Evolutionary conservation across 30 jellyfish, hydroid and myxozoan genomes (phyloP).

Genomic region (Morbakka virulenta): DNA sequence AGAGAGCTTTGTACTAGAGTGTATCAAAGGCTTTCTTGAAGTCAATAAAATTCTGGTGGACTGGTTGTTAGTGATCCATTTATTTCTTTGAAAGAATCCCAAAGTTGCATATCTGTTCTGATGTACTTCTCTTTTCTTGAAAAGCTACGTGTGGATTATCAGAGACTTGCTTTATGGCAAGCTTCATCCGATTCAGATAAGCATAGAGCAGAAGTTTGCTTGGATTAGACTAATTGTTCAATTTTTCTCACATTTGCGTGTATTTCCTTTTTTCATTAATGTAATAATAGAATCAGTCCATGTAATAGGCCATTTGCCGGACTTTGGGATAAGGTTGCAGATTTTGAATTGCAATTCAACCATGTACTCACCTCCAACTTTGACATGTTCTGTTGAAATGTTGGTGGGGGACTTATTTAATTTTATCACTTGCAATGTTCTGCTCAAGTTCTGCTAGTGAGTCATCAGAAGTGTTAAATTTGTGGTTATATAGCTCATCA

Average conservation of each 20-base stretch:
- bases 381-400: not conserved
- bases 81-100: not conserved
- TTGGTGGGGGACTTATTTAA: not conserved
- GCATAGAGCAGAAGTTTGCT: not conserved
- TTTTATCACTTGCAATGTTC: not conserved
- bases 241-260: not conserved
- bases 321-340: not conserved
- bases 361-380: not conserved
- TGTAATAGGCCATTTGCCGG: not conserved
- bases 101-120: not conserved
- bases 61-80: not conserved
- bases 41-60: not conserved
- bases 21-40: not conserved
- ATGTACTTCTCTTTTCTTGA: not conserved
- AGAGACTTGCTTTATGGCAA: not conserved
- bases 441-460: not conserved
- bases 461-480: not conserved
- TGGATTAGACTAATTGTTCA: not conserved
- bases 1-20: not conserved
- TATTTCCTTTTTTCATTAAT: not conserved
- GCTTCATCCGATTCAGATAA: not conserved
- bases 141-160: not conserved
- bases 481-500: not conserved
- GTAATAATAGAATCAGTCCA: not conserved
- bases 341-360: not conserved